phyloP scores from a whole-genome alignment of 2,888 invertebrate genomes.

The Perizoma flavofasciatum region DNA sequence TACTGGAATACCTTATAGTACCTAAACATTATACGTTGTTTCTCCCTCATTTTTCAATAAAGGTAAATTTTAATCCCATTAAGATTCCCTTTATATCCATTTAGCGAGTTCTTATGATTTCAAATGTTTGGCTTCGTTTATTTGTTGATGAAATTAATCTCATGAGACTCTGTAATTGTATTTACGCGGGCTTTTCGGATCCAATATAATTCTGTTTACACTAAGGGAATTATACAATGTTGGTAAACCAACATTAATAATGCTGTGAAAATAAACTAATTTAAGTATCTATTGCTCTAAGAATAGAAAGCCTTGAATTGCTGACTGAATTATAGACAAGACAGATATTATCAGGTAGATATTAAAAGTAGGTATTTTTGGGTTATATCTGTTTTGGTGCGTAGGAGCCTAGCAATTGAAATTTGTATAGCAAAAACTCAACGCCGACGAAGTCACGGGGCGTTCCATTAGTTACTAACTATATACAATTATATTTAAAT shows the following conservation, averaged over 20 bases:
- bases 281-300: neutral
- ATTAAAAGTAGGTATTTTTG: too few species aligned
- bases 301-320: neutral
- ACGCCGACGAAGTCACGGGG: too few species aligned
- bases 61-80: constrained; percentile 10
- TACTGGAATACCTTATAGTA: too few species aligned
- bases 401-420: too few species aligned
- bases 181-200: constrained; percentile 17
- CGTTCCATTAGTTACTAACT: too few species aligned
- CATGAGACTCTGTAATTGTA: constrained; percentile 16
- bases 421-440: too few species aligned
- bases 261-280: neutral
- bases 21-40: too few species aligned
- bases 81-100: constrained; percentile 20
- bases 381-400: too few species aligned
- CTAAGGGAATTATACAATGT: neutral
- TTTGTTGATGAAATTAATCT: constrained; percentile 28
- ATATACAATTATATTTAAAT: too few species aligned
- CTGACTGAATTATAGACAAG: neutral
- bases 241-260: constrained; percentile 7
- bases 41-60: neutral
- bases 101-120: constrained; percentile 23
- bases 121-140: constrained; percentile 24
- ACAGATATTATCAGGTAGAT: too few species aligned
- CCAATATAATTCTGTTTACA: constrained; percentile 18